Evolutionary conservation across 2,797 vertebrate genomes (phyloP), one percentile per base, ranked within the genome.

Genomic region (Artibeus jamaicensis): DNA sequence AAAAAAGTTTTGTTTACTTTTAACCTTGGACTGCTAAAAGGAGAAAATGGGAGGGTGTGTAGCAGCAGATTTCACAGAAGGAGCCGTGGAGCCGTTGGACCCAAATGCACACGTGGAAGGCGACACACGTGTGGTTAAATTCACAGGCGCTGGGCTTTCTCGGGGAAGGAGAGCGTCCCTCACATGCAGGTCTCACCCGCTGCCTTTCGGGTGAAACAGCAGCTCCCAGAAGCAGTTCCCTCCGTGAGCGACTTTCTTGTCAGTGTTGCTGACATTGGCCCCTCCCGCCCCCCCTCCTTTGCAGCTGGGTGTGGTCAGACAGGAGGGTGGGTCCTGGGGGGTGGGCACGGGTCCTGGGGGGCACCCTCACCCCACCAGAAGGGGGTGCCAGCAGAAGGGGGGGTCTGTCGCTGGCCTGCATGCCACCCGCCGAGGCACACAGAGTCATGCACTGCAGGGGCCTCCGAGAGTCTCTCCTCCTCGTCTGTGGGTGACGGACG

Each of bases 31-130:
- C 48, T 85, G 71, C 84, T 94, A 88, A 95, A 94, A 97, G 48
- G 86, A 81, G 70, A 92, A 95, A 96, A 97, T 95, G 81, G 94
- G 89, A 85, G 94, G 73, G 53, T 95, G 67, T 70, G 21, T 77
- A 42, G 85, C 94, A 26, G 82, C 55, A 92, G 29, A 86, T 53
- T 89, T 92, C 62, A 88, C 68, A 59, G 48, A 85, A 91, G 88
- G 88, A 85, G 70, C 84, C 88, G 14, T 90, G 65, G 81, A 71
- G 44, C 71, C 24, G 82, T 91, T 22, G 86, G 26, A 42, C 55
- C 73, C 65, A 82, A 83, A 81, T 85, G 87, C 89, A 82, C 46
- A 74, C 68, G 67, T 65, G 71, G 73, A 59, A 89, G 81, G 86
- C 85, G 85, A 62, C 39, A 65, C 71, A 92, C 84, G 86, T 24